Evolutionary conservation across 2,797 vertebrate species (phyloP), one percentile per base, ranked within the genome.

Genomic region (Lateolabrax maculatus): DNA sequence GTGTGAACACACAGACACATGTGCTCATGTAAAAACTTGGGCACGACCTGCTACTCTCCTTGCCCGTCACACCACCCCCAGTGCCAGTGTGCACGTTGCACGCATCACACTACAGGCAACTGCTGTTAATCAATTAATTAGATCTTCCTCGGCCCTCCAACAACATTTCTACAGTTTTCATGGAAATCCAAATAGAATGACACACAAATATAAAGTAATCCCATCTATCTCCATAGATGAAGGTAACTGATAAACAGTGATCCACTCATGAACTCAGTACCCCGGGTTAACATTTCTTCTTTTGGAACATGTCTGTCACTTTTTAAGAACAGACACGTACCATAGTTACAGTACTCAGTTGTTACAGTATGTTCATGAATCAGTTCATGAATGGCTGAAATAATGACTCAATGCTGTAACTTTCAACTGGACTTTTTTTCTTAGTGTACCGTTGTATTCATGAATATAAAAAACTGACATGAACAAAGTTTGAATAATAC

Each of bases 1-100:
- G 13, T 15, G 25, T 23, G 18, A 29, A 37, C 51, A 48, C 43
- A 44, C 57, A 61, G 62, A n/a, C 48, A 16, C 63, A 21, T 7
- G 23, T 1, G 64, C 52, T 41, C 36, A 7, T 65, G 21, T 37
- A 29, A 31, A 66, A 77, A 44, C 39, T 15, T 71, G 13, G 4
- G 75, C 21, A 23, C 41, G 57, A 49, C 31, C 44, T 46, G 67
- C 23, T 66, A n/a, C 72, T 81, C 25, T 37, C 19, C 60, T 71
- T 71, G 31, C 39, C 52, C 52, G 64, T 75, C 68, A 37, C 49
- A 34, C 41, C 5, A 21, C 56, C 48, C 41, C 75, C n/a, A n/a
- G n/a, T n/a, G n/a, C 29, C 37, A 31, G 31, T 48, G 39, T 67
- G 43, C 37, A 37, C 3, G 4, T 16, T 5, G 41, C n/a, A 25